Conservation (phyloP, 2,113 vertebrate species). For the Myodes glareolus region DNA sequence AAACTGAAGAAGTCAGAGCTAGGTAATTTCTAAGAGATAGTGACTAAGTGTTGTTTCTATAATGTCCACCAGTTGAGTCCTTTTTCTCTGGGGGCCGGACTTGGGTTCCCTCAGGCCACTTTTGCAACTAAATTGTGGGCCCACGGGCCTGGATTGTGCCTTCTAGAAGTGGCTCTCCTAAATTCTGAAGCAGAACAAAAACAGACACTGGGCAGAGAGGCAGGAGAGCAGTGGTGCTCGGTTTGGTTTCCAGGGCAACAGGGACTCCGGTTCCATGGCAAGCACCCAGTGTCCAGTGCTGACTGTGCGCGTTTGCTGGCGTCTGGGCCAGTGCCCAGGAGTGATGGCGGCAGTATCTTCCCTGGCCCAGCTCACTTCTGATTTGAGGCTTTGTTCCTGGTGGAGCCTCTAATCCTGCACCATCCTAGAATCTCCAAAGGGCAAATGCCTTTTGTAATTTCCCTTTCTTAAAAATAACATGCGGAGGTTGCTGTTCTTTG, state of each 20-base stretch:
- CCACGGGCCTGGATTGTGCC: neutral
- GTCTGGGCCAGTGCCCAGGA: neutral
- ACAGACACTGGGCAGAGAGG: neutral
- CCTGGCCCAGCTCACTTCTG: neutral
- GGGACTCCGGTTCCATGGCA: neutral
- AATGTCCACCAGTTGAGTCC: neutral
- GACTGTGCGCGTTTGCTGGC: neutral
- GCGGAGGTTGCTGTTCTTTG: neutral
- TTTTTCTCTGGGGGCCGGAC: neutral
- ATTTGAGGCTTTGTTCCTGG: neutral
- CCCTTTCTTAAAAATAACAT: neutral
- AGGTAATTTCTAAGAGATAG: neutral
- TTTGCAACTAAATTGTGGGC: neutral
- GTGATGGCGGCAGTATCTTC: neutral
- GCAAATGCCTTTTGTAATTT: neutral
- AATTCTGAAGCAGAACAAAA: neutral
- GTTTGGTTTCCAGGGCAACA: slow-evolving; percentile 15
- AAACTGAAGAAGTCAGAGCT: neutral
- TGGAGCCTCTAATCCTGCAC: neutral
- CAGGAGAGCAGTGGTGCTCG: neutral
- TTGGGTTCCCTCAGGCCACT: neutral
- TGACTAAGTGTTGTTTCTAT: neutral
- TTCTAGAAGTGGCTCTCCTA: neutral
- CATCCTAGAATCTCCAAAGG: neutral
- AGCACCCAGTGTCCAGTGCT: neutral